Percentiles rank a stretch among this genome's conserved stretches.
Conservation (phyloP, 2,888 invertebrate species). For the Drosophila mayaguana region DNA sequence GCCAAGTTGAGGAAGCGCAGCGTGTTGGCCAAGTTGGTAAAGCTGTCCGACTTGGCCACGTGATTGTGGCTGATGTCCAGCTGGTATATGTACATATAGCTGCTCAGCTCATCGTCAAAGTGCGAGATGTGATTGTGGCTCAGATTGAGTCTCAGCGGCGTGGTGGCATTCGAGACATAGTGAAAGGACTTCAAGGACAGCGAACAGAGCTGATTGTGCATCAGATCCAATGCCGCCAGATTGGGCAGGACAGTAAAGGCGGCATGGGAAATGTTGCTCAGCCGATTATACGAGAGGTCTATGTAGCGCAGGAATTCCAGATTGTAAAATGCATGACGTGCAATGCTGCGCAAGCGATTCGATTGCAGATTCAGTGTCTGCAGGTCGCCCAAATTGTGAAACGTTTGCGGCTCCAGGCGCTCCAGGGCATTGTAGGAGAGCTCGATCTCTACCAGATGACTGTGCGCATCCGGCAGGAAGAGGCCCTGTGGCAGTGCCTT, state of each 20-base stretch:
- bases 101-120: constrained; percentile 84
- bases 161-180: constrained; percentile 88
- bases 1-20: constrained; percentile 90
- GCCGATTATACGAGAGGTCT: constrained; percentile 93
- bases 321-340: constrained; percentile 90
- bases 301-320: constrained; percentile 92
- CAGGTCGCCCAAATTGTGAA: constrained; percentile 90
- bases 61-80: constrained; percentile 90
- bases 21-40: constrained; percentile 88
- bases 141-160: constrained; percentile 90
- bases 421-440: constrained; percentile 93
- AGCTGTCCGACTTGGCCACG: constrained; percentile 88
- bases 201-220: constrained; percentile 90
- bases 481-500: constrained; percentile 89
- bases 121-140: constrained; percentile 88
- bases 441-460: constrained; percentile 91
- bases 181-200: constrained; percentile 89
- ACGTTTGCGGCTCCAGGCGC: constrained; percentile 89
- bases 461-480: constrained; percentile 89
- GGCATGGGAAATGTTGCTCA: constrained; percentile 89
- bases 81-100: constrained; percentile 88
- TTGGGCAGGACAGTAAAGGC: constrained; percentile 92
- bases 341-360: constrained; percentile 90
- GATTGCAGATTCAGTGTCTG: constrained; percentile 92
- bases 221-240: constrained; percentile 92